phyloP scores from a whole-genome alignment of 2,797 vertebrate genomes.

The Muscicapa comitata region DNA sequence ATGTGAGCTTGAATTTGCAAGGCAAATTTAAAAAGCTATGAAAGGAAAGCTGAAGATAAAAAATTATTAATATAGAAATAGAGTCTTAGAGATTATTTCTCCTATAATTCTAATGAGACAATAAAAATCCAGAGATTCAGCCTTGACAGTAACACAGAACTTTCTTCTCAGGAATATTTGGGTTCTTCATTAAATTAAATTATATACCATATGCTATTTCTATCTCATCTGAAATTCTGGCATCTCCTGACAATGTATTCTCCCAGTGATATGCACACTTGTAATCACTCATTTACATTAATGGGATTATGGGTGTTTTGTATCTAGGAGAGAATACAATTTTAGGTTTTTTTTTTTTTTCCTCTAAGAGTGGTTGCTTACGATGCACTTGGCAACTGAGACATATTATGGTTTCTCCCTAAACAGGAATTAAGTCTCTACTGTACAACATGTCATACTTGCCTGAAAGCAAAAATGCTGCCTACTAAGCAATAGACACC shows the following conservation, averaged over 20 bases:
- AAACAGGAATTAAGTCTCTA: constrained; percentile 46
- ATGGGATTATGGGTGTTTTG: constrained; percentile 50
- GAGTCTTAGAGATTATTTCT: constrained; percentile 5
- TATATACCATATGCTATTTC: neutral
- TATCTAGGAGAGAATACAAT: constrained; percentile 15
- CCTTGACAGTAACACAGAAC: neutral
- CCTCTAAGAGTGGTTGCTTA: neutral
- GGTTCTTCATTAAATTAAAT: constrained; percentile 43
- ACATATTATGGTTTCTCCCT: neutral
- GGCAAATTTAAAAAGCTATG: constrained; percentile 37
- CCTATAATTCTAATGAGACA: constrained; percentile 31
- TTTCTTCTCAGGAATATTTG: constrained; percentile 23
- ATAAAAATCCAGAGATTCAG: constrained; percentile 28
- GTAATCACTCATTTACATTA: constrained; percentile 58
- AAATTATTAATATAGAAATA: constrained; percentile 13
- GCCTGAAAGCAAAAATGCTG: constrained; percentile 61
- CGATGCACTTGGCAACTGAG: constrained; percentile 27
- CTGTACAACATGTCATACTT: constrained; percentile 43
- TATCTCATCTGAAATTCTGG: constrained; percentile 51
- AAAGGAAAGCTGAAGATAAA: neutral
- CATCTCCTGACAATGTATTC: constrained; percentile 28
- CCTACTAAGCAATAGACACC: constrained; percentile 45
- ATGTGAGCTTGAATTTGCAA: constrained; percentile 50
- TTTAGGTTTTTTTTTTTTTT: neutral
- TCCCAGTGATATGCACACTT: constrained; percentile 3